Percentiles rank a stretch among this genome's conserved stretches.
phyloP scores from a whole-genome alignment of 2,797 vertebrate genomes.

The Amazona ochrocephala region DNA sequence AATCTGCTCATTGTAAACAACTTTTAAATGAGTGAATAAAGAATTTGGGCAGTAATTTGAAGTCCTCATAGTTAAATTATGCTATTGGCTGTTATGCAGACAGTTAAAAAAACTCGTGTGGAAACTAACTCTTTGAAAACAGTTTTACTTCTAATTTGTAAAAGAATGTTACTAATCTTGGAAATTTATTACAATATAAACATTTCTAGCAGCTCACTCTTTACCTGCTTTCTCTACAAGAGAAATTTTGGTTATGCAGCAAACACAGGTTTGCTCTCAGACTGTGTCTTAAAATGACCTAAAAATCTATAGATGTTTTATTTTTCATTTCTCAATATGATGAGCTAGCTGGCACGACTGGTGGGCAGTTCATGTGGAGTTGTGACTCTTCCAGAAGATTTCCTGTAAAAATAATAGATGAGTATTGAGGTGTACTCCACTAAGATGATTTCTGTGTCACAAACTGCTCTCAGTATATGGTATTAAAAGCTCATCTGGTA shows the following conservation, averaged over 20 bases:
- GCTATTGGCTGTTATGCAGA: background rate
- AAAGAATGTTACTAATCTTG: background rate
- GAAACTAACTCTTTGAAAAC: background rate
- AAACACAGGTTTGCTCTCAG: background rate
- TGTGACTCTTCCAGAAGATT: conserved; percentile 31
- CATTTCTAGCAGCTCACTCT: background rate
- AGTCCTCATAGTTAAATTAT: background rate
- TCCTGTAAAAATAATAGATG: conserved; percentile 31
- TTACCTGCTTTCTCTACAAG: background rate
- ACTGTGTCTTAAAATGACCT: background rate
- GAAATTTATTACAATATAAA: background rate
- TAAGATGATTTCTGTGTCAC: conserved; percentile 13
- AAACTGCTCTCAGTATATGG: background rate
- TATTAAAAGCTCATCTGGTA: conserved; percentile 17
- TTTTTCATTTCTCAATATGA: conserved; percentile 6
- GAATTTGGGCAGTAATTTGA: background rate
- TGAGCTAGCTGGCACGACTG: background rate
- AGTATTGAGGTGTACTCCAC: conserved; percentile 5
- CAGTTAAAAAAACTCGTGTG: background rate
- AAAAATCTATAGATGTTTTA: conserved; percentile 27
- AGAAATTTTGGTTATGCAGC: background rate
- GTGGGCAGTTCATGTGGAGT: background rate
- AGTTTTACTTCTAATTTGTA: background rate
- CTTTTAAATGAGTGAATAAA: background rate
- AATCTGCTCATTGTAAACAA: background rate